Evolutionary conservation across 1,140 invertebrate species (phyloP), one percentile per base, ranked within the genome.

Genomic region (Phortica variegata): DNA sequence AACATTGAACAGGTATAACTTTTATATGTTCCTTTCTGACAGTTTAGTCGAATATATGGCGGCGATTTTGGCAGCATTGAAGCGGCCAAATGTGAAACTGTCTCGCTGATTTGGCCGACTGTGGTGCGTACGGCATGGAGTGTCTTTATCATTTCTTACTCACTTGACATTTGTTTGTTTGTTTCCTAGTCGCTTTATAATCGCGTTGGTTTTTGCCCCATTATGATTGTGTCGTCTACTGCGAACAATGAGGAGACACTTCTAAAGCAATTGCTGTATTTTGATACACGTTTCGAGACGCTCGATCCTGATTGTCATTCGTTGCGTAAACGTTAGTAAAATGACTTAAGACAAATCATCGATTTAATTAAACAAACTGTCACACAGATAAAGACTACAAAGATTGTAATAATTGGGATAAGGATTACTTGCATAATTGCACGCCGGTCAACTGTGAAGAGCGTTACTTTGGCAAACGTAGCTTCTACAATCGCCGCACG

Each of bases 91-190:
- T 47, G 21, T 36, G 48, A 61, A 36, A 60, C 54, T 2, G 56
- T 74, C 1, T 73, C 71, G 2, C 18, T 74, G 12, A 54, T 74
- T 9, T 74, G 56, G 59, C 72, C 72, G 23, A 74, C 72, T 20
- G 54, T 65, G 47, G 70, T 73, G n/a, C 29, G 61, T 48, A 37
- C 23, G 20, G 3, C 4, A n/a, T 18, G 13, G 10, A 18, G 13
- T 17, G 5, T 13, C 16, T 5, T 10, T 20, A 34, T n/a, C n/a
- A n/a, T n/a, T n/a, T n/a, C n/a, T 6, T 12, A 19, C 20, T 7
- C 3, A 18, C 23, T 12, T 46, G 3, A 6, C 32, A 36, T 7
- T 32, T 8, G 15, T 12, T 15, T 31, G 32, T 13, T 37, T 38
- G 33, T 15, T 34, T 49, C 18, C 17, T n/a, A 73, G 70, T 69